Evolutionary conservation across 2,797 vertebrate genomes (phyloP).

Genomic region (Philypnodon macrostomus): DNA sequence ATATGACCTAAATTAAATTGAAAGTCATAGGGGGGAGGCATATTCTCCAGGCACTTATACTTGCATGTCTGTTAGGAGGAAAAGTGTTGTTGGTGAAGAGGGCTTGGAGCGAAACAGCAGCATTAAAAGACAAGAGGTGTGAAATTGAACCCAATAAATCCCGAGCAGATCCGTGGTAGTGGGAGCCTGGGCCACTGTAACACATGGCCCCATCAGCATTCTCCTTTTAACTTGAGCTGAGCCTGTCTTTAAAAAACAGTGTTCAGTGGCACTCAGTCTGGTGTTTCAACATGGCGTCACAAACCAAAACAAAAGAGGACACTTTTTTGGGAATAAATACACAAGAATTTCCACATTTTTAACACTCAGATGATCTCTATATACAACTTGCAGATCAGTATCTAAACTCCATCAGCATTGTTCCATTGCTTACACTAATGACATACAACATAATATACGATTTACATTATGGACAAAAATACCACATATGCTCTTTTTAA

Average conservation of each 20-base stretch:
- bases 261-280: neutral
- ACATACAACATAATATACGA: too few relatives aligned
- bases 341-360: too few relatives aligned
- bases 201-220: conserved; percentile 41
- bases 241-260: conserved; percentile 33
- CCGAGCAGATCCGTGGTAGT: conserved; percentile 64
- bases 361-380: too few relatives aligned
- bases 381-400: too few relatives aligned
- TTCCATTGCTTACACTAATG: too few relatives aligned
- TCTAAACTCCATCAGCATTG: too few relatives aligned
- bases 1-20: too few relatives aligned
- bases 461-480: too few relatives aligned
- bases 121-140: conserved; percentile 66
- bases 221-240: conserved; percentile 44
- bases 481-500: too few relatives aligned
- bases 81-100: conserved; percentile 26
- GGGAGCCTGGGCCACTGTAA: conserved; percentile 47
- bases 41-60: too few relatives aligned
- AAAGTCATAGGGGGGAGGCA: too few relatives aligned
- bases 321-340: neutral
- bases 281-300: neutral
- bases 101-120: conserved; percentile 54
- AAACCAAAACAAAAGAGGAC: neutral
- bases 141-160: conserved; percentile 75
- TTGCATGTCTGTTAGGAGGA: too few relatives aligned